phyloP scores from a whole-genome alignment of 2,888 invertebrate genomes.

The Epistrophe eligans region DNA sequence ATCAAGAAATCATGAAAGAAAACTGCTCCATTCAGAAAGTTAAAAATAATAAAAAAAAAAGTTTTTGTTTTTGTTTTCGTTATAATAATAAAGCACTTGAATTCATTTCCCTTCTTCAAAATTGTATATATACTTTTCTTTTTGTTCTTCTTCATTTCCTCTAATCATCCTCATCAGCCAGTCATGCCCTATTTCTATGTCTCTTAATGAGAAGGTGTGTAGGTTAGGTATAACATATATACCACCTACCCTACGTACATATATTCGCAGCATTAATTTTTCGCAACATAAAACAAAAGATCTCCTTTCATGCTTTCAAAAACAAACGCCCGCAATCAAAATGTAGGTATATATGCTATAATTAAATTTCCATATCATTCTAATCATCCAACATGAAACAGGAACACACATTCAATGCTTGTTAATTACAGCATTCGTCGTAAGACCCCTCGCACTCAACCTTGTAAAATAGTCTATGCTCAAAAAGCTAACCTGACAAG shows the following conservation, averaged over 20 bases:
- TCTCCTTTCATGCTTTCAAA: background rate
- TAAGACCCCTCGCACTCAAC: background rate
- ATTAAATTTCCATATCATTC: slow-evolving; percentile 55
- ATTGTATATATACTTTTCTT: background rate
- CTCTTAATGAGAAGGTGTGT: slow-evolving; percentile 20
- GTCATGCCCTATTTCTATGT: slow-evolving; percentile 14
- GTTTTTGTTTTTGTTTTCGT: slow-evolving; percentile 25
- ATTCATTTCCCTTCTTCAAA: slow-evolving; percentile 18
- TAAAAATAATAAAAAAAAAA: slow-evolving; percentile 8
- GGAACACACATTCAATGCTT: slow-evolving; percentile 46
- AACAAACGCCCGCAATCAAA: slow-evolving; percentile 29
- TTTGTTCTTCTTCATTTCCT: slow-evolving; percentile 27
- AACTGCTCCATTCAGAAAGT: background rate
- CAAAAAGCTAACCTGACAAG: slow-evolving; percentile 19
- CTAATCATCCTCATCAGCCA: slow-evolving; percentile 17
- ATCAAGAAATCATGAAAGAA: slow-evolving; percentile 29
- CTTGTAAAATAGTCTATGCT: no score
- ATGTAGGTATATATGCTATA: slow-evolving; percentile 31
- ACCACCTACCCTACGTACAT: background rate
- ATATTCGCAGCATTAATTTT: slow-evolving; percentile 17
- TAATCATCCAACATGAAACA: slow-evolving; percentile 36
- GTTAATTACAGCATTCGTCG: slow-evolving; percentile 51
- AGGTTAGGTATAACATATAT: background rate
- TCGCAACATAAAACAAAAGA: slow-evolving; percentile 31
- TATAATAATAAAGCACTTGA: slow-evolving; percentile 24